Evolutionary conservation across 2,797 vertebrate species (phyloP).

Genomic region (Syndactyla subalaris): DNA sequence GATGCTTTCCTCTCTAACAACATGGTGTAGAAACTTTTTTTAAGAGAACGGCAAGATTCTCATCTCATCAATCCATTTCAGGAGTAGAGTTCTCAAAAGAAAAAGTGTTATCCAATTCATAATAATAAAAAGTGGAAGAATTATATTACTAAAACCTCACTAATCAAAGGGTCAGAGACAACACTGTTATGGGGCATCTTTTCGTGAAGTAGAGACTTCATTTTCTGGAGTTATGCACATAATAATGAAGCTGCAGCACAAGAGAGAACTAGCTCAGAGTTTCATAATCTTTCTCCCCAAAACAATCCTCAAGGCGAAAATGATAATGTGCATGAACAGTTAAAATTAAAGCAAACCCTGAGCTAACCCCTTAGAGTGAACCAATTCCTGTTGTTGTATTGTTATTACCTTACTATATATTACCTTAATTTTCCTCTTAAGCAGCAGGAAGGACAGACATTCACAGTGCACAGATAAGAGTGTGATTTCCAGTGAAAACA

Average conservation of each 20-base stretch:
- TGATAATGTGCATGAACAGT: neutral
- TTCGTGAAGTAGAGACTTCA: neutral
- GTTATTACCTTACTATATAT: conserved; percentile 30
- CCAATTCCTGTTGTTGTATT: neutral
- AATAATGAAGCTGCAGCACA: neutral
- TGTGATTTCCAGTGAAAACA: conserved; percentile 32
- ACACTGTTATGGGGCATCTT: neutral
- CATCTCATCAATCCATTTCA: neutral
- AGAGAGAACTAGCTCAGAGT: neutral
- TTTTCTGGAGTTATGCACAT: neutral
- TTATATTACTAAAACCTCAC: neutral
- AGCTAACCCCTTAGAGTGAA: neutral
- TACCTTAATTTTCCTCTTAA: conserved; percentile 51
- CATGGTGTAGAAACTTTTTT: neutral
- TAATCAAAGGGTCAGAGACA: neutral
- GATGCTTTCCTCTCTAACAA: neutral
- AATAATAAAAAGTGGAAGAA: neutral
- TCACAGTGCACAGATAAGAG: conserved; percentile 15
- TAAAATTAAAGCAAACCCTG: conserved; percentile 26
- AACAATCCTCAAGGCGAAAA: neutral
- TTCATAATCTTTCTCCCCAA: conserved; percentile 17
- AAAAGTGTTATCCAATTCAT: neutral
- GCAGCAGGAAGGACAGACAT: conserved; percentile 32
- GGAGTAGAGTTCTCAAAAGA: neutral
- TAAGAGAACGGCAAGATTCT: neutral